Base-by-base conservation (phyloP, 2,113 vertebrate species). In the Chauna torquata region DNA sequence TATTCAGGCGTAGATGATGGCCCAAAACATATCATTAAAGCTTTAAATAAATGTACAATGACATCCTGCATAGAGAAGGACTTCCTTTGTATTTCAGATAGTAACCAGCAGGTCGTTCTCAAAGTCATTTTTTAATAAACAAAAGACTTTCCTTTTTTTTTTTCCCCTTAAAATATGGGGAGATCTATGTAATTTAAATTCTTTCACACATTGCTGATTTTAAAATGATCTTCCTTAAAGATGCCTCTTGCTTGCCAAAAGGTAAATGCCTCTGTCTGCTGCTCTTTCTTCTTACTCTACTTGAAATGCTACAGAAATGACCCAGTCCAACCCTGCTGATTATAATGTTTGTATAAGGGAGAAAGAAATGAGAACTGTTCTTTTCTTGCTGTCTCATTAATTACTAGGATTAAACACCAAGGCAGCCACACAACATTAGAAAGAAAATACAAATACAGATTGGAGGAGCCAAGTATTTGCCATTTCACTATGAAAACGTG, bases 31-130 rank as follows among this genome's bases (percentile, higher is more conserved):
- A 82, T 96, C 36, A 96, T 95, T 96, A 92, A 82, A 88, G 80
- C 92, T 95, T 96, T 95, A 95, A 96, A 96, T 97, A 96, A 96
- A 90, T 47, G 82, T 32, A 19, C 81, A 92, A 88, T 86, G 86
- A 88, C 82, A 91, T 66, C 84, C 66, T 3, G 3, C 61, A 30
- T 78, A 88, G 50, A 68, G 82, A 89, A 84, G 88, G 58, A 6
- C 59, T 95, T 81, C 82, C 68, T 95, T 84, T 86, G 90, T 81
- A 0, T 83, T 86, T 90, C 87, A 70, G 82, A 50, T 52, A 59
- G 77, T 4, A 82, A 70, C 36, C 68, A 70, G 82, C 40, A 81
- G 93, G 82, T 85, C 84, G 65, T 90, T 94, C 57, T 50, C 94
- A 92, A 95, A 94, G 92, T 78, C 40, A 34, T n/a, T 81, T 81